phyloP scores from a whole-genome alignment of 2,888 invertebrate genomes.

The Macrophya annulata region DNA sequence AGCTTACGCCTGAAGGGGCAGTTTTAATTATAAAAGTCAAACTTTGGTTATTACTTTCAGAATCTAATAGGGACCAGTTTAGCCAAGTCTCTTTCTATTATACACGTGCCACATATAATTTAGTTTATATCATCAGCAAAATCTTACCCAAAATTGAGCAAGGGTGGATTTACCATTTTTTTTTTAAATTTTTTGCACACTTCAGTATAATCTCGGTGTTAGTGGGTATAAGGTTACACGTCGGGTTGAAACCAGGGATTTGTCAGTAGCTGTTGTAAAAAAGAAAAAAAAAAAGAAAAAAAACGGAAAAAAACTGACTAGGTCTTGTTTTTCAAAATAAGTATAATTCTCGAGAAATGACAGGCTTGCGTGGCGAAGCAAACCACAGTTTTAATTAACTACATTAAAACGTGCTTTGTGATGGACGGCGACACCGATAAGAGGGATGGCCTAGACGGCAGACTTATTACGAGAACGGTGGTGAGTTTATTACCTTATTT shows the following conservation, averaged over 20 bases:
- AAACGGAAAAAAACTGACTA: background rate
- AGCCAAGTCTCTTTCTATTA: background rate
- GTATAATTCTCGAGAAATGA: conserved; percentile 20
- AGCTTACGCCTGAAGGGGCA: background rate
- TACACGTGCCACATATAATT: conserved; percentile 11
- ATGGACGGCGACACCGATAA: conserved; percentile 50
- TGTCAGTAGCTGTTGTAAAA: background rate
- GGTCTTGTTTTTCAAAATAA: conserved; percentile 37
- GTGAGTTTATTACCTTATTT: conserved; percentile 48
- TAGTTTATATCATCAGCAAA: conserved; percentile 2
- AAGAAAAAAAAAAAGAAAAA: background rate
- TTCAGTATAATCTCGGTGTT: background rate
- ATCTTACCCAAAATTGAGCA: background rate
- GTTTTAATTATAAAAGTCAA: conserved; percentile 40
- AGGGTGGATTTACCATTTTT: background rate
- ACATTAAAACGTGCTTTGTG: conserved; percentile 43
- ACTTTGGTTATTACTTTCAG: conserved; percentile 22
- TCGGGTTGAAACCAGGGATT: background rate
- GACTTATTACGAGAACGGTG: conserved; percentile 22
- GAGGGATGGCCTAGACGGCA: conserved; percentile 31
- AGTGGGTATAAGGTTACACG: background rate
- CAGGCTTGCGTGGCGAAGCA: conserved; percentile 25
- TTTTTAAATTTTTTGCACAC: background rate
- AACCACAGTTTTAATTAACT: conserved; percentile 43
- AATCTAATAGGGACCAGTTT: background rate